phyloP scores from a whole-genome alignment of 2,888 invertebrate species.

The Sycophila texana region DNA sequence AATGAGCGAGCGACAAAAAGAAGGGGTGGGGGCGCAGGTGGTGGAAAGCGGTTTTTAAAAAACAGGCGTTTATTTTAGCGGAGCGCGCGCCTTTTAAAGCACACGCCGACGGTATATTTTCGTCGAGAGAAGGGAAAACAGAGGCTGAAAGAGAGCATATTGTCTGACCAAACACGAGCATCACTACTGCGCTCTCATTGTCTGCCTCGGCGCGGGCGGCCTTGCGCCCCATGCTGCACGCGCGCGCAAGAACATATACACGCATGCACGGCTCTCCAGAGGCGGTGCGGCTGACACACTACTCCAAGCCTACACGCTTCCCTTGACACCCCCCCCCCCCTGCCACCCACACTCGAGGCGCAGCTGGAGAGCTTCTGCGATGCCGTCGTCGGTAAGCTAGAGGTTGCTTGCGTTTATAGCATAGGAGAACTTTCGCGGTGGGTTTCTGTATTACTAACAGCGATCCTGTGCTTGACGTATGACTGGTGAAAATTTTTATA shows the following conservation, averaged over 20 bases:
- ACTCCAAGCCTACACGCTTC: background rate
- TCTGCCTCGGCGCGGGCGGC: slow-evolving; percentile 32
- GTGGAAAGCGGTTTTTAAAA: slow-evolving; percentile 13
- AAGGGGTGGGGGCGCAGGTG: background rate
- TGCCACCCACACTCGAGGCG: too few relatives aligned
- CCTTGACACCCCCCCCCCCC: too few relatives aligned
- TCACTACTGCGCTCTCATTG: slow-evolving; percentile 46
- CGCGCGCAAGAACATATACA: background rate
- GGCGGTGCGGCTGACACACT: background rate
- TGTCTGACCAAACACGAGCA: slow-evolving; percentile 51
- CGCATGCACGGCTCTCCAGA: background rate
- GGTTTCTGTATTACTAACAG: too few relatives aligned
- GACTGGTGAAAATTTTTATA: too few relatives aligned
- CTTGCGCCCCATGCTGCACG: slow-evolving; percentile 14
- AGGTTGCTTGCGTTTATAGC: too few relatives aligned
- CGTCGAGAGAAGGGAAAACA: slow-evolving; percentile 42
- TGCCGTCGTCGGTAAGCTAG: too few relatives aligned
- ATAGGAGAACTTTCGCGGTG: too few relatives aligned
- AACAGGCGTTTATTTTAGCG: slow-evolving; percentile 36
- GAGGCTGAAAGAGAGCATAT: slow-evolving; percentile 39
- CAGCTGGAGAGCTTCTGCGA: too few relatives aligned
- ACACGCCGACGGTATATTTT: slow-evolving; percentile 28
- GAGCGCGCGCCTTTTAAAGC: background rate
- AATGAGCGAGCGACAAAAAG: background rate
- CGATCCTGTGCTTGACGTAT: too few relatives aligned